Percentiles rank a stretch among this genome's conserved stretches.
Conservation (phyloP, 2,113 vertebrate genomes). For the Bagarius yarrelli region DNA sequence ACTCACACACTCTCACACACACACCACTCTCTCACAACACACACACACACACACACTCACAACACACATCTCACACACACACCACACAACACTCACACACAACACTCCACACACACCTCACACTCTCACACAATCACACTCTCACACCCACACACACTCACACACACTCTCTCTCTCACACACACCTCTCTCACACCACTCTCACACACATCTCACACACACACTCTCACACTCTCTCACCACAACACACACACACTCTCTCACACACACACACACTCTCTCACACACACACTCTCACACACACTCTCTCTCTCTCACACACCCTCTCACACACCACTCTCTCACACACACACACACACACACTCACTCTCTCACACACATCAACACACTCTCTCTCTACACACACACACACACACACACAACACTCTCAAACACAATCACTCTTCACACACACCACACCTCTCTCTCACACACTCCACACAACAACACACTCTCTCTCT, state of each 20-base stretch:
- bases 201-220: conserved; percentile 60
- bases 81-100: conserved; percentile 58
- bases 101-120: too few relatives aligned
- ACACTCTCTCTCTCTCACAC: conserved; percentile 53
- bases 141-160: conserved; percentile 60
- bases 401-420: conserved; percentile 58
- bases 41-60: conserved; percentile 58
- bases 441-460: conserved; percentile 61
- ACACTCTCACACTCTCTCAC: too few relatives aligned
- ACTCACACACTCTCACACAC: conserved; percentile 59
- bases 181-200: conserved; percentile 55
- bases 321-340: too few relatives aligned
- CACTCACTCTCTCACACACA: conserved; percentile 52
- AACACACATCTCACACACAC: conserved; percentile 58
- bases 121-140: too few relatives aligned
- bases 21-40: conserved; percentile 47
- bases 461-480: conserved; percentile 58
- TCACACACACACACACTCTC: conserved; percentile 59
- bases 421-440: conserved; percentile 55
- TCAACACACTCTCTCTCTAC: too few relatives aligned
- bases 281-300: conserved; percentile 59
- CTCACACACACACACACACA: conserved; percentile 55
- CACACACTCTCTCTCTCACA: conserved; percentile 57
- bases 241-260: conserved; percentile 54
- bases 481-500: too few relatives aligned